A percentile compares a stretch with the other conserved stretches of the same genome.
phyloP scores from a whole-genome alignment of 2,113 vertebrate species.

The Athene cunicularia region DNA sequence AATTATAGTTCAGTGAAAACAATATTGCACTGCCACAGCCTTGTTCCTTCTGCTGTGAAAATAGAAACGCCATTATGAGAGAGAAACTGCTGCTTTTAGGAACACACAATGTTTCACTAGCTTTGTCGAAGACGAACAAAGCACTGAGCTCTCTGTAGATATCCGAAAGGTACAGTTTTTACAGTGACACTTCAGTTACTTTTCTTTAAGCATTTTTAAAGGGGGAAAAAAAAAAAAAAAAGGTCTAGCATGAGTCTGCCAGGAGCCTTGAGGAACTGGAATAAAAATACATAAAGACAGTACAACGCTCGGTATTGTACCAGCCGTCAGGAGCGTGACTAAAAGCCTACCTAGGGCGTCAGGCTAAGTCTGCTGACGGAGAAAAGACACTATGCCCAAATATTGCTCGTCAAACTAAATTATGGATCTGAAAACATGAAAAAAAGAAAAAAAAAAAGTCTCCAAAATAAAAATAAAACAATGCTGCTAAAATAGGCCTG shows the following conservation, averaged over 20 bases:
- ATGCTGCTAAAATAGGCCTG: slow-evolving; percentile 72
- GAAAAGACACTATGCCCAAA: slow-evolving; percentile 26
- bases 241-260: slow-evolving; percentile 10
- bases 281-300: slow-evolving; percentile 14
- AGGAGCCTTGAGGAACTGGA: slow-evolving; percentile 13
- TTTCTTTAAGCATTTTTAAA: slow-evolving; percentile 31
- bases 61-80: slow-evolving; percentile 2
- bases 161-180: slow-evolving; percentile 53
- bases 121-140: slow-evolving; percentile 42
- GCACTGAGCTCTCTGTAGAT: slow-evolving; percentile 34
- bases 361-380: neutral
- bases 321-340: neutral
- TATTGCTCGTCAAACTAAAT: slow-evolving; percentile 35
- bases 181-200: slow-evolving; percentile 60
- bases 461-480: slow-evolving; percentile 80
- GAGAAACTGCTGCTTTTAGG: slow-evolving; percentile 36
- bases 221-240: neutral
- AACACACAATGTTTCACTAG: slow-evolving; percentile 42
- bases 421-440: slow-evolving; percentile 56
- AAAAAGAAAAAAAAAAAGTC: neutral
- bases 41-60: slow-evolving; percentile 27
- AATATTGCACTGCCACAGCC: slow-evolving; percentile 38
- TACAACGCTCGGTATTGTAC: neutral
- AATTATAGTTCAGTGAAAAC: slow-evolving; percentile 59
- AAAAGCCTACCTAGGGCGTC: slow-evolving; percentile 14